Percentiles rank a stretch among this genome's conserved stretches.
Evolutionary conservation across 2,888 invertebrate genomes (phyloP).

Genomic region (Omphaloscelis lunosa): DNA sequence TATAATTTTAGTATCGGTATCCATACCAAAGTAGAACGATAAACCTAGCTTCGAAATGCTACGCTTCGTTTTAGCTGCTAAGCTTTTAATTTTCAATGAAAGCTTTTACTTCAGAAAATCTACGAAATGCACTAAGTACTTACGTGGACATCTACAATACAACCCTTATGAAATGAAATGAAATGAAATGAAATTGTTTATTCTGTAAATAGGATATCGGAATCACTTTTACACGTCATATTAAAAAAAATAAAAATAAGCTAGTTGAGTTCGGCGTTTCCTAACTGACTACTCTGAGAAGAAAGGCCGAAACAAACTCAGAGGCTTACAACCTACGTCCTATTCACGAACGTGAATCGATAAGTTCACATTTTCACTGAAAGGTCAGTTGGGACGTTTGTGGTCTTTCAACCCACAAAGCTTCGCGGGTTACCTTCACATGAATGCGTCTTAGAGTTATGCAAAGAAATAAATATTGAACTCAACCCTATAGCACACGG

Average conservation of each 20-base stretch:
- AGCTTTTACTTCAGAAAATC: neutral
- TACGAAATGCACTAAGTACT: neutral
- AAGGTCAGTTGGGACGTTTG: slow-evolving; percentile 34
- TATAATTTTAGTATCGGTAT: neutral
- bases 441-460: neutral
- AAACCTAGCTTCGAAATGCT: neutral
- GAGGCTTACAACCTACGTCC: neutral
- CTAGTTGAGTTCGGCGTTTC: no score
- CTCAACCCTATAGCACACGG: neutral
- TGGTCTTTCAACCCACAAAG: slow-evolving; percentile 8
- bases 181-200: no score
- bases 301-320: no score
- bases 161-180: no score
- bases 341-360: slow-evolving; percentile 15
- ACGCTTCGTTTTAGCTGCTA: neutral
- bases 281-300: no score
- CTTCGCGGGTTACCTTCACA: neutral
- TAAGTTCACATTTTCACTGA: slow-evolving; percentile 21
- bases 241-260: no score
- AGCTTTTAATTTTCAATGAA: neutral
- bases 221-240: no score
- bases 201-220: no score
- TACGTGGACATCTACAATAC: neutral
- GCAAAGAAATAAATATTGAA: slow-evolving; percentile 22
- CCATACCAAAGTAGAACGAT: neutral